phyloP scores from a whole-genome alignment of 1,140 invertebrate genomes.

The Leptopilina clavipes region DNA sequence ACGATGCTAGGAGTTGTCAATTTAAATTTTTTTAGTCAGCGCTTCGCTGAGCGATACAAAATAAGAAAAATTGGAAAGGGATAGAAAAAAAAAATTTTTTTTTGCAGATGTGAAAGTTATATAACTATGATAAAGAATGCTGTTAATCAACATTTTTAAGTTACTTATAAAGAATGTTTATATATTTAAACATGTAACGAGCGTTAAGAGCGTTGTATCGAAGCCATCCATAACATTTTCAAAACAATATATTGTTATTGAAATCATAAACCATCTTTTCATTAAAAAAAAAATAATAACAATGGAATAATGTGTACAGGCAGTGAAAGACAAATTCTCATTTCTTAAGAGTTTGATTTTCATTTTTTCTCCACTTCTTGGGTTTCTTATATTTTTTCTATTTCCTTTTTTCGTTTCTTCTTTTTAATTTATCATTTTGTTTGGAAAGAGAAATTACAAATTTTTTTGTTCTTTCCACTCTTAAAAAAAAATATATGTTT shows the following conservation, averaged over 20 bases:
- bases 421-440: too few relatives aligned
- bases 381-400: background rate
- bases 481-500: too few relatives aligned
- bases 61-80: background rate
- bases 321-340: slow-evolving; percentile 2
- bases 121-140: slow-evolving; percentile 5
- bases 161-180: slow-evolving; percentile 29
- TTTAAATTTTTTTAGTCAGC: background rate
- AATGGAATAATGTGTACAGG: background rate
- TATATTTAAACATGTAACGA: slow-evolving; percentile 30
- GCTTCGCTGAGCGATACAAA: background rate
- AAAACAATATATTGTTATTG: background rate
- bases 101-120: slow-evolving; percentile 16
- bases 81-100: background rate
- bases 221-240: slow-evolving; percentile 27
- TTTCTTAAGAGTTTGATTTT: background rate
- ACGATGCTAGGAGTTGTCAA: slow-evolving; percentile 13
- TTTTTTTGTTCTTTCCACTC: too few relatives aligned
- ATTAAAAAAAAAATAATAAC: background rate
- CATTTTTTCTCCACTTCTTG: background rate
- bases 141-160: slow-evolving; percentile 24
- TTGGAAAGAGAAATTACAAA: too few relatives aligned
- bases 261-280: background rate
- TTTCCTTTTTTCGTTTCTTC: background rate
- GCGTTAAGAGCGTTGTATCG: slow-evolving; percentile 22